A percentile compares a stretch with the other conserved stretches of the same genome.
Evolutionary conservation across 2,113 vertebrate species (phyloP).

Genomic region (Andinoacara biseriatus): DNA sequence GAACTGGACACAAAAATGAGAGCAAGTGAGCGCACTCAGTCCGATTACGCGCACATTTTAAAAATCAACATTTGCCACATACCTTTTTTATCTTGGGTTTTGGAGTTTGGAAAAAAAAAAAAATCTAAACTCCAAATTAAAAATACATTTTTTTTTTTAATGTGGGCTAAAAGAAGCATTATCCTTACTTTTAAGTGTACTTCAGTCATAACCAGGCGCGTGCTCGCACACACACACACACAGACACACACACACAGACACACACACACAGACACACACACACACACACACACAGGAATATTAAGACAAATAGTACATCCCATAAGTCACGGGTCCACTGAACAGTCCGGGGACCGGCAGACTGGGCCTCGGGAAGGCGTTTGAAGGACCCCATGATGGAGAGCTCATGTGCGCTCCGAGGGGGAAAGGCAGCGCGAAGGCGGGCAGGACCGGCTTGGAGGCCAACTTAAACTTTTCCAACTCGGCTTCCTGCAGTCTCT

Average conservation of each 20-base stretch:
- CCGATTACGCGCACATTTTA: conserved; percentile 3
- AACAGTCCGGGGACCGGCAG: conserved; percentile 83
- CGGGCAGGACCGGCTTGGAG: conserved; percentile 83
- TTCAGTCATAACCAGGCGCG: conserved; percentile 17
- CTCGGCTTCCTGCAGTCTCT: conserved; percentile 87
- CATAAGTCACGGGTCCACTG: conserved; percentile 82
- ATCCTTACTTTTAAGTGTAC: conserved; percentile 21
- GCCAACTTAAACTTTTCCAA: conserved; percentile 85
- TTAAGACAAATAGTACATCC: conserved; percentile 87
- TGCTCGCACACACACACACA: neutral
- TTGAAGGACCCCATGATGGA: conserved; percentile 75
- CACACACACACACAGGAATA: neutral
- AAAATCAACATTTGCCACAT: neutral
- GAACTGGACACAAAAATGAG: neutral
- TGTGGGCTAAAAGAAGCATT: neutral
- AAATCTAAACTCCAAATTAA: neutral
- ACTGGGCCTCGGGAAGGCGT: conserved; percentile 76
- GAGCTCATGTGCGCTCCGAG: conserved; percentile 79
- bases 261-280: neutral
- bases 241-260: neutral
- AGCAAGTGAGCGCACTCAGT: neutral
- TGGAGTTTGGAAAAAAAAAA: accelerated
- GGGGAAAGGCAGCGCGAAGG: conserved; percentile 84
- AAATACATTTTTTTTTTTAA: conserved; percentile 3
- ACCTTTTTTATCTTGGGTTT: neutral